A percentile compares a stretch with the other conserved stretches of the same genome.
phyloP scores from a whole-genome alignment of 2,888 invertebrate species.

The Germaria angustata region DNA sequence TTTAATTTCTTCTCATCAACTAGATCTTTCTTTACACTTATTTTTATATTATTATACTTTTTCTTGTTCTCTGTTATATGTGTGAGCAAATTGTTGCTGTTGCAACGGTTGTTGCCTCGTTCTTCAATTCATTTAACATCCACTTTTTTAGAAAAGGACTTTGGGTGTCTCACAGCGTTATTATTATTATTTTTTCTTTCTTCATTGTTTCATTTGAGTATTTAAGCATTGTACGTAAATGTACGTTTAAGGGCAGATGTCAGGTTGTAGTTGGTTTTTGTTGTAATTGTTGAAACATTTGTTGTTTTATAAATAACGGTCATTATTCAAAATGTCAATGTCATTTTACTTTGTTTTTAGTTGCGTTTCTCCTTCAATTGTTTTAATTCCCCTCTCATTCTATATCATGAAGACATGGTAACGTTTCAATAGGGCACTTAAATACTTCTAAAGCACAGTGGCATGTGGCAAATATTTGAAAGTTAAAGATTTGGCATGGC shows the following conservation, averaged over 20 bases:
- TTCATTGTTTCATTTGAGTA: constrained; percentile 21
- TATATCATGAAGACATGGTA: constrained; percentile 6
- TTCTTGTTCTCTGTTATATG: neutral
- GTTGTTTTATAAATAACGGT: constrained; percentile 67
- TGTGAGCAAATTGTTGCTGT: neutral
- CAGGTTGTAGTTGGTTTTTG: constrained; percentile 21
- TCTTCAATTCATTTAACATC: constrained; percentile 54
- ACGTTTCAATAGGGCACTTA: constrained; percentile 38
- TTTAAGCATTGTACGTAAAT: constrained; percentile 27
- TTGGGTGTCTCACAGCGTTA: constrained; percentile 22
- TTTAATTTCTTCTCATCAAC: constrained; percentile 63
- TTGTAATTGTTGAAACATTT: constrained; percentile 50
- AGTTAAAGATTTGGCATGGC: too few relatives aligned
- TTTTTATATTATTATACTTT: neutral
- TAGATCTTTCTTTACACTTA: constrained; percentile 9
- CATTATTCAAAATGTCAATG: constrained; percentile 78
- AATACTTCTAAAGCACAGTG: neutral
- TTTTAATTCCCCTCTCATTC: constrained; percentile 19
- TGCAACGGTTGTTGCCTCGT: constrained; percentile 37
- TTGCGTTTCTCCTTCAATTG: neutral
- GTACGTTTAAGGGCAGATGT: constrained; percentile 15
- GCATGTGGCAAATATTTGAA: neutral
- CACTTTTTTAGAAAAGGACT: constrained; percentile 52
- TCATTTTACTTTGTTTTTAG: constrained; percentile 70
- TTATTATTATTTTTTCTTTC: neutral